Evolutionary conservation across 2,888 invertebrate genomes (phyloP), one percentile per base, ranked within the genome.

Genomic region (Sinotaia quadrata): DNA sequence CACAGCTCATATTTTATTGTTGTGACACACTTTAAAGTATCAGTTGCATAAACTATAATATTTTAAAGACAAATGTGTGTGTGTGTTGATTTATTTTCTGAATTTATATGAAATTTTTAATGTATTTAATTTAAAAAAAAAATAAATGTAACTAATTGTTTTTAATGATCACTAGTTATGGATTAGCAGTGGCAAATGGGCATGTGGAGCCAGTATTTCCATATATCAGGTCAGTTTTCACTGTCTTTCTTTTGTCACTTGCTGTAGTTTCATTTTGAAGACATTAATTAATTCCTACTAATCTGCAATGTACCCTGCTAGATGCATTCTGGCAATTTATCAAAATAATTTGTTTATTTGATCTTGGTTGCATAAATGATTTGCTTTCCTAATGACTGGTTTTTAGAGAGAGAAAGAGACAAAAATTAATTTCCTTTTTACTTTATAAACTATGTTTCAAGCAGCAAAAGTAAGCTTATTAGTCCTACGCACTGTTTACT

Each of bases 131-230:
- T 1, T 12, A 41, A n/a, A 41, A n/a, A 41, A n/a, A 41, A n/a
- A 12, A 18, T n/a, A 41, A 12, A 12, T 41, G 15, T n/a, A 1
- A 18, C 2, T n/a, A 18, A 3, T n/a, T 41, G 41, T 41, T 41
- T 41, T 41, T 1, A 1, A 18, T 18, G 15, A 1, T 41, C n/a
- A 12, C 41, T 41, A 63, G 63, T n/a, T 63, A 63, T 63, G 63
- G 34, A 15, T 52, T 63, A 36, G 63, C 63, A 34, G 63, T 63
- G 18, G 24, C 51, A n/a, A 15, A 37, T 37, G 63, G 49, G 4
- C 63, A 63, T 33, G 63, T 63, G 29, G 54, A 63, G 12, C 54
- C 63, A 18, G 12, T 52, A n/a, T 63, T 63, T n/a, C 63, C 63
- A 3, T 63, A 63, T 27, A 63, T 63, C 27, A 63, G 63, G 63